A percentile compares a stretch with the other conserved stretches of the same genome.
Conservation (phyloP, 2,113 vertebrate genomes). For the Semnornis frantzii region DNA sequence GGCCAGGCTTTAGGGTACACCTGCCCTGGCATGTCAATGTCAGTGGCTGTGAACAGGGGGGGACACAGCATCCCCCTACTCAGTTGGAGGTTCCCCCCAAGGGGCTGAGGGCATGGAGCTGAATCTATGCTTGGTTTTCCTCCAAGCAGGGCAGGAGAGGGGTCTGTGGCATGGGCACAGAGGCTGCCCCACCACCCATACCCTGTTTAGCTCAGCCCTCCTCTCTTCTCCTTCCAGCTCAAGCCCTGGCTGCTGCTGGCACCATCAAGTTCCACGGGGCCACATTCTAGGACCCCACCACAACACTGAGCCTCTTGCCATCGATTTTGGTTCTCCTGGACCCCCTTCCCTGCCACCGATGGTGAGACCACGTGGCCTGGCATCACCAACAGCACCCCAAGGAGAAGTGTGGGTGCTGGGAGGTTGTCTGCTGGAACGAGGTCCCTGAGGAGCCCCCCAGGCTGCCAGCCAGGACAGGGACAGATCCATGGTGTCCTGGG, state of each 20-base stretch:
- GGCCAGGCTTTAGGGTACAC: background rate
- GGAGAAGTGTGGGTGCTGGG: background rate
- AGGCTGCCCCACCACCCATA: background rate
- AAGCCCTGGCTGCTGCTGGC: constrained; percentile 85
- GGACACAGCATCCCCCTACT: background rate
- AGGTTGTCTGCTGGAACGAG: background rate
- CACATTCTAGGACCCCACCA: constrained; percentile 76
- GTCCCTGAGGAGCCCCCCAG: background rate
- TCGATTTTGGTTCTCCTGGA: constrained; percentile 1
- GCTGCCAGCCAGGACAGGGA: background rate
- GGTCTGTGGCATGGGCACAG: background rate
- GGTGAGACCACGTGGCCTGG: background rate
- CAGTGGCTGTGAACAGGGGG: background rate
- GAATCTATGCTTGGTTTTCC: accelerated
- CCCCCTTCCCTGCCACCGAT: background rate
- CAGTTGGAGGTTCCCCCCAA: background rate
- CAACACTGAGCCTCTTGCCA: background rate
- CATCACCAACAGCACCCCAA: accelerated
- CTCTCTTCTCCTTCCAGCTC: constrained; percentile 76
- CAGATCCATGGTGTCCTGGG: background rate
- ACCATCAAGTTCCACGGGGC: constrained; percentile 83
- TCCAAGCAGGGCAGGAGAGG: background rate
- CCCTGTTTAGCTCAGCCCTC: accelerated
- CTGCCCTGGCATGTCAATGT: accelerated
- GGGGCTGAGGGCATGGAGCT: accelerated